These are phyloP conservation scores for Thereva unica DNA, from an alignment of 2,888 invertebrate species.

Conservation along the genomic window DNA sequence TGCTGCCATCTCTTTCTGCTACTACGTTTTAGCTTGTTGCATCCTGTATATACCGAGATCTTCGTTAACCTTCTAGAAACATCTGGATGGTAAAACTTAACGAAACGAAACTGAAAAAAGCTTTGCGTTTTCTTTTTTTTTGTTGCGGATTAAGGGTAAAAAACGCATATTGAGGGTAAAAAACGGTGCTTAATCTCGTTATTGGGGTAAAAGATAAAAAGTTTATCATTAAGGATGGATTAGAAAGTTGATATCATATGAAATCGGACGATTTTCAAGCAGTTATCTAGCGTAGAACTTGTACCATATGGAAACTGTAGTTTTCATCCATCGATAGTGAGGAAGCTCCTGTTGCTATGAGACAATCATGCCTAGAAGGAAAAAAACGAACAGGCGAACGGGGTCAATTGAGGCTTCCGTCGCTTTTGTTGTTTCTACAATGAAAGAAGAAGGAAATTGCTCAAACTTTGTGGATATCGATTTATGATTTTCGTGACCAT, in stretches of 20 bases:
- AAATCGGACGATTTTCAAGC: too few species aligned
- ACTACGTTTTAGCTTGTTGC: constrained; percentile 25
- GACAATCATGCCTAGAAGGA: not conserved
- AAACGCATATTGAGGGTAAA: not conserved
- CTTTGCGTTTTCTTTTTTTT: too few species aligned
- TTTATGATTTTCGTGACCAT: constrained; percentile 20
- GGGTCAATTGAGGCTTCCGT: constrained; percentile 21
- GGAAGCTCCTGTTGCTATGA: constrained; percentile 21
- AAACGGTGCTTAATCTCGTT: not conserved
- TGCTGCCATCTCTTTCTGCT: not conserved
- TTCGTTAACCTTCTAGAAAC: constrained; percentile 32
- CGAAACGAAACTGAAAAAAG: too few species aligned
- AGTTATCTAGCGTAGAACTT: not conserved
- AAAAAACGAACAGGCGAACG: not conserved
- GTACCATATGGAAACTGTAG: constrained; percentile 19
- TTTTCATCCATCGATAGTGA: too few species aligned
- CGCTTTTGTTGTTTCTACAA: constrained; percentile 9
- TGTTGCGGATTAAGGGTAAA: not conserved
- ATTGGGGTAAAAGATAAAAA: not conserved
- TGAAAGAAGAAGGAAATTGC: not conserved
- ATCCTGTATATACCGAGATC: not conserved
- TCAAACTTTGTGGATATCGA: constrained; percentile 4
- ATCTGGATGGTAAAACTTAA: constrained; percentile 10
- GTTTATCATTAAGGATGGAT: too few species aligned
- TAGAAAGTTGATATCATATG: too few species aligned